Conservation (phyloP, 2,797 vertebrate species). For the Benthosema pterotum region DNA sequence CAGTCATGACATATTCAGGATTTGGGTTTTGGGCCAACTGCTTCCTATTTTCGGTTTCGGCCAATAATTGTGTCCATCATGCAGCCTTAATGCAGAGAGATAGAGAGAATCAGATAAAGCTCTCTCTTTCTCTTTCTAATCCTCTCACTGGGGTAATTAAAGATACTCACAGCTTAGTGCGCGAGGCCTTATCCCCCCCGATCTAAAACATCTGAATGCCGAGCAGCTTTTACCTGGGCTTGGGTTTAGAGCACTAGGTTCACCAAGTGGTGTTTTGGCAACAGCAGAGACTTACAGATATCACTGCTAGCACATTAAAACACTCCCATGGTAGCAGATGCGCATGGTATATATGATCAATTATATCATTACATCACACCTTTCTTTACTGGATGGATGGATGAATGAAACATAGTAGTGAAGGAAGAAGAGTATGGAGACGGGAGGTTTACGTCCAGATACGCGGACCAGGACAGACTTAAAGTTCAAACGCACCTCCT, state of each 20-base stretch:
- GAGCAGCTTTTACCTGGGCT: conserved; percentile 65
- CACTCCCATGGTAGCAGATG: conserved; percentile 35
- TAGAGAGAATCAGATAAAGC: conserved; percentile 66
- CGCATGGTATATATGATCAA: conserved; percentile 17
- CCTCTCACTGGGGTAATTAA: conserved; percentile 74
- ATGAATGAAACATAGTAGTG: conserved; percentile 6
- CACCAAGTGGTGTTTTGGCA: conserved; percentile 72
- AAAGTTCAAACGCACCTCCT: too few relatives aligned
- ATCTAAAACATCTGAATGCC: conserved; percentile 71
- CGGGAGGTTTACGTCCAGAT: not conserved
- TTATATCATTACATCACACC: conserved; percentile 9
- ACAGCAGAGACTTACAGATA: conserved; percentile 48
- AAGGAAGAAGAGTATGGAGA: not conserved
- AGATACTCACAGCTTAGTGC: conserved; percentile 67
- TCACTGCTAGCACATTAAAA: conserved; percentile 54
- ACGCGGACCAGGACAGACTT: too few relatives aligned
- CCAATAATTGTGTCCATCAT: too few relatives aligned
- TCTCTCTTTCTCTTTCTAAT: conserved; percentile 65
- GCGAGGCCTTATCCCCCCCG: conserved; percentile 65
- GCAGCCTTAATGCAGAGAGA: too few relatives aligned
- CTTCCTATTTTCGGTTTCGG: too few relatives aligned
- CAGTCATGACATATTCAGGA: too few relatives aligned
- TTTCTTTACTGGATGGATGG: conserved; percentile 19
- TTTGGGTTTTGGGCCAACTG: too few relatives aligned
- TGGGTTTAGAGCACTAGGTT: conserved; percentile 64